Conservation (phyloP, 2,797 vertebrate species). For the Sandelia bainsii region DNA sequence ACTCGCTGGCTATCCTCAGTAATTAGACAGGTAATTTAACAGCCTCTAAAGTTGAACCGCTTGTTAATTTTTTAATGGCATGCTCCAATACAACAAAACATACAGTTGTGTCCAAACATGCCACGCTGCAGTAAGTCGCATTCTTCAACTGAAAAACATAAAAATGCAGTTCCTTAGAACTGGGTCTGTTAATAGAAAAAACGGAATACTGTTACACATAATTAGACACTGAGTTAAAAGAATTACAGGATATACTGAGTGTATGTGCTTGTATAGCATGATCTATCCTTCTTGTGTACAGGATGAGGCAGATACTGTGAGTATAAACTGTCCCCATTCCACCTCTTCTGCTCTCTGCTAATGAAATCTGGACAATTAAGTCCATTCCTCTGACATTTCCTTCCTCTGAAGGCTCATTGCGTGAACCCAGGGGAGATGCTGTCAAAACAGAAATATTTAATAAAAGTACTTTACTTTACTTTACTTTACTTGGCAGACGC, state of each 20-base stretch:
- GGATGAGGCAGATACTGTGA: background rate
- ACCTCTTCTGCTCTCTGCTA: slow-evolving; percentile 1
- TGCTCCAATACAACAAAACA: background rate
- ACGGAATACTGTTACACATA: background rate
- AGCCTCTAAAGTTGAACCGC: background rate
- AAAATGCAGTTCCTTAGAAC: background rate
- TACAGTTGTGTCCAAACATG: background rate
- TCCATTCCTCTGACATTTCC: slow-evolving; percentile 22
- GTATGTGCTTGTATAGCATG: background rate
- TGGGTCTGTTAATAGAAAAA: background rate
- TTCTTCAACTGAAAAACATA: background rate
- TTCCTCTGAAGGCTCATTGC: slow-evolving; percentile 27
- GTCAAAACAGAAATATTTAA: slow-evolving; percentile 40
- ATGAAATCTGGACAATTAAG: slow-evolving; percentile 34
- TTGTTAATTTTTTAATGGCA: background rate
- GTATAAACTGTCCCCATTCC: slow-evolving; percentile 3
- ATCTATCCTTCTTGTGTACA: slow-evolving; percentile 11
- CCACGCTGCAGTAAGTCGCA: background rate
- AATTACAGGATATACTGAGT: background rate
- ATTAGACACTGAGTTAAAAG: background rate
- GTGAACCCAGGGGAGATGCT: slow-evolving; percentile 21
- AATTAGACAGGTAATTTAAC: background rate
- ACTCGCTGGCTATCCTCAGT: background rate
- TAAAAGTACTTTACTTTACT: too few species aligned
- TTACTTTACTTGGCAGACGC: too few species aligned